Percentiles rank a stretch among this genome's conserved stretches.
phyloP scores from a whole-genome alignment of 2,113 vertebrate genomes.

The Hemiscyllium ocellatum region DNA sequence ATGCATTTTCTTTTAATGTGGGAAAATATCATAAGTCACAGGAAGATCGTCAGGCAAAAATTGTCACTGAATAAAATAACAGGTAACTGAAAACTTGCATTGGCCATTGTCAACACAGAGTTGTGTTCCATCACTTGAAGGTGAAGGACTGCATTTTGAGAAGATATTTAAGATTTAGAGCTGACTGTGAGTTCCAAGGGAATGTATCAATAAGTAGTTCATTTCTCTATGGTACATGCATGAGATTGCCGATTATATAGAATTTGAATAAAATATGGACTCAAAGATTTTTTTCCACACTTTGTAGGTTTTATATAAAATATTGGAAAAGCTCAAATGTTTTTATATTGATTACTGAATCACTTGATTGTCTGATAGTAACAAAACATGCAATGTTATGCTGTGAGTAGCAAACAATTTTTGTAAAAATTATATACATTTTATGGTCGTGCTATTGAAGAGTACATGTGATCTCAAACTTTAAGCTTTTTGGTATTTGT shows the following conservation, averaged over 20 bases:
- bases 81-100: background rate
- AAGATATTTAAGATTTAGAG: background rate
- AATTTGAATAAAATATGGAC: background rate
- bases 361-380: background rate
- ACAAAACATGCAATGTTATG: background rate
- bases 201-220: background rate
- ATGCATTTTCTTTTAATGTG: background rate
- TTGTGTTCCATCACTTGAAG: background rate
- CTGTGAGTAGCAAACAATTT: background rate
- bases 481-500: background rate
- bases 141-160: background rate
- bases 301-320: background rate
- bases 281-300: no score
- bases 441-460: background rate
- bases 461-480: background rate
- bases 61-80: background rate
- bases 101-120: background rate
- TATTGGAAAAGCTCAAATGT: background rate
- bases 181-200: background rate
- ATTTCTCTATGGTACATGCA: background rate
- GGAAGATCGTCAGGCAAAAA: background rate
- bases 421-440: background rate
- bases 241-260: background rate
- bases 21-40: background rate
- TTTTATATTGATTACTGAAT: background rate